phyloP scores from a whole-genome alignment of 2,888 invertebrate genomes.

The Lithosia quadra region DNA sequence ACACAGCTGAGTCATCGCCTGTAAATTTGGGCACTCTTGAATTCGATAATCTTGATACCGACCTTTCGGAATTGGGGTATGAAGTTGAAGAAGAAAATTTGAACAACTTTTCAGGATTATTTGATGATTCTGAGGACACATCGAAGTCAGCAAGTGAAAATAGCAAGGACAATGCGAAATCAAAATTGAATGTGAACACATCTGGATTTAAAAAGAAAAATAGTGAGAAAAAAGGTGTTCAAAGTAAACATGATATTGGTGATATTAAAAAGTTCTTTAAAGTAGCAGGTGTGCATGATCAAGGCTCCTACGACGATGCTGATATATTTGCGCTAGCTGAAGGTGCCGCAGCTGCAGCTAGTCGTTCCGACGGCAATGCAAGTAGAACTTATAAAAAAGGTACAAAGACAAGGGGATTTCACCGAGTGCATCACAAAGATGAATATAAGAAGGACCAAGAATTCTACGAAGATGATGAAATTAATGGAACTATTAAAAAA shows the following conservation, averaged over 20 bases:
- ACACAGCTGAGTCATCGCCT: constrained; percentile 67
- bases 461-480: constrained; percentile 86
- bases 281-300: constrained; percentile 63
- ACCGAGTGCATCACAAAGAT: constrained; percentile 87
- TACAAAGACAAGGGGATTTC: constrained; percentile 86
- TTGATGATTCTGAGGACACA: constrained; percentile 56
- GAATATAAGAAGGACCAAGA: constrained; percentile 88
- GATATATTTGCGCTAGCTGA: constrained; percentile 76
- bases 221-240: constrained; percentile 61
- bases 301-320: constrained; percentile 71
- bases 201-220: constrained; percentile 71
- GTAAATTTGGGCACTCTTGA: constrained; percentile 61
- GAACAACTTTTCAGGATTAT: constrained; percentile 65
- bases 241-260: constrained; percentile 65
- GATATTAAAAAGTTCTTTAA: constrained; percentile 73
- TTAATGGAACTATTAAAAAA: constrained; percentile 82
- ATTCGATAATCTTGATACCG: constrained; percentile 71
- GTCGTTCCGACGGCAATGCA: constrained; percentile 76
- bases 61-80: constrained; percentile 69
- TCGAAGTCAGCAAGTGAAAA: constrained; percentile 25
- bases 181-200: constrained; percentile 54
- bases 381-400: constrained; percentile 85
- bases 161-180: constrained; percentile 48
- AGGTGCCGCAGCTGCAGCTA: constrained; percentile 70
- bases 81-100: constrained; percentile 73